Evolutionary conservation across 2,113 vertebrate species (phyloP), one percentile per base, ranked within the genome.

Genomic region (Bostrychus sinensis): DNA sequence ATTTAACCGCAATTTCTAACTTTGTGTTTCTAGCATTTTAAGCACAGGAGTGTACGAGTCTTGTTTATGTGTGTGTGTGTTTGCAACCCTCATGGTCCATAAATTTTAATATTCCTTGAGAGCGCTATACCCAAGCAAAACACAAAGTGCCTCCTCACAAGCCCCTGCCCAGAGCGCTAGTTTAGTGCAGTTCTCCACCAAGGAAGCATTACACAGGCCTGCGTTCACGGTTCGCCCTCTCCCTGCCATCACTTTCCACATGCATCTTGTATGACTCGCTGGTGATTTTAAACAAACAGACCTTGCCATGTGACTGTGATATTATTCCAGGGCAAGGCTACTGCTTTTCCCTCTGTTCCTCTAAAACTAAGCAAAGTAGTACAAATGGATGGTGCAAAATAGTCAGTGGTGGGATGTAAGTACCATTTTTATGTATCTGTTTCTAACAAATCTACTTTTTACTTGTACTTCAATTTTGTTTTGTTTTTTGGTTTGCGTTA

Each of bases 231-330:
- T 50, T 50, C 72, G 16, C 36, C 36, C 45, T 57, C 67, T 53
- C 26, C 57, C 57, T 45, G 42, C 62, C 71, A 42, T 71, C 72
- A 26, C 72, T 76, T 80, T 67, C 41, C 63, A 22, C 81, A 82
- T 87, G 85, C 80, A 88, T 88, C 82, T 89, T 89, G 80, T 70
- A 88, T 86, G 85, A 88, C 75, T 85, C 36, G 39, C 62, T 79
- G 72, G 68, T 68, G 80, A 72, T 86, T 87, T 85, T 75, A 87
- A 87, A 87, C 78, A 82, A 82, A n/a, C 45, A 48, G 45, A 48
- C 45, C 14, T 67, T 66, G 14, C 72, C 51, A 38, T 61, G 66
- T 74, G 78, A 76, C 78, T 48, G 7, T 80, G 78, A 83, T 85
- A 87, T 88, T 86, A 83, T 88, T 84, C 12, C 23, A 46, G 48